Evolutionary conservation across 2,888 invertebrate genomes (phyloP).

Genomic region (Sceliomorpha sp.): DNA sequence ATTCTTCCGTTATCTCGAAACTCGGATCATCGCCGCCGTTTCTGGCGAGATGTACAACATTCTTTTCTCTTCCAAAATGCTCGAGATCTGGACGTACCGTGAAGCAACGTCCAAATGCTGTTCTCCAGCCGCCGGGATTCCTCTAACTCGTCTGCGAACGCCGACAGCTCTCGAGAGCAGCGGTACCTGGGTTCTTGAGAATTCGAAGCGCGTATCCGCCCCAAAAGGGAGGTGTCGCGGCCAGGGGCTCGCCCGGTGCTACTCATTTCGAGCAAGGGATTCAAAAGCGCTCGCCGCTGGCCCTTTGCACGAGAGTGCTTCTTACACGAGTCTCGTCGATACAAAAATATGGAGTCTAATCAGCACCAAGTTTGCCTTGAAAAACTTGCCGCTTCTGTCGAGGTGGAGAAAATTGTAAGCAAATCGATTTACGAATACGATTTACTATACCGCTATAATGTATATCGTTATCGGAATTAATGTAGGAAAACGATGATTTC

Average conservation of each 20-base stretch:
- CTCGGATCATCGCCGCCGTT: constrained; percentile 23
- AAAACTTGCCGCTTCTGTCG: constrained; percentile 4
- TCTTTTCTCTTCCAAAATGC: constrained; percentile 36
- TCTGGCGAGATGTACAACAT: constrained; percentile 17
- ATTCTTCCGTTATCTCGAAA: too few relatives aligned
- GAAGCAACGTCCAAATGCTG: constrained; percentile 40
- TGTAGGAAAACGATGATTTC: neutral
- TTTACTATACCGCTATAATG: constrained; percentile 23
- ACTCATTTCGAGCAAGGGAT: constrained; percentile 42
- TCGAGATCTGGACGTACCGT: constrained; percentile 48
- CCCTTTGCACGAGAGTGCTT: constrained; percentile 6
- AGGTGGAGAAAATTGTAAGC: constrained; percentile 36
- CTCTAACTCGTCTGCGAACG: constrained; percentile 36
- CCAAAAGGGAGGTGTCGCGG: constrained; percentile 47
- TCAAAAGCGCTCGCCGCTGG: constrained; percentile 28
- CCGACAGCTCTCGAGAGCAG: constrained; percentile 39
- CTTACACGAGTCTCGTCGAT: constrained; percentile 26
- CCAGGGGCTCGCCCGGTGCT: constrained; percentile 39
- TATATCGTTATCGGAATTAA: constrained; percentile 31
- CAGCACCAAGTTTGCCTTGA: constrained; percentile 14
- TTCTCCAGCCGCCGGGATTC: constrained; percentile 37
- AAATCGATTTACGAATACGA: constrained; percentile 42
- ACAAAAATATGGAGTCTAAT: constrained; percentile 36
- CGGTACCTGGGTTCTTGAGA: constrained; percentile 33
- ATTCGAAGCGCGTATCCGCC: constrained; percentile 41